Conservation (phyloP, 2,113 vertebrate genomes). For the Chloropsis cyanopogon region DNA sequence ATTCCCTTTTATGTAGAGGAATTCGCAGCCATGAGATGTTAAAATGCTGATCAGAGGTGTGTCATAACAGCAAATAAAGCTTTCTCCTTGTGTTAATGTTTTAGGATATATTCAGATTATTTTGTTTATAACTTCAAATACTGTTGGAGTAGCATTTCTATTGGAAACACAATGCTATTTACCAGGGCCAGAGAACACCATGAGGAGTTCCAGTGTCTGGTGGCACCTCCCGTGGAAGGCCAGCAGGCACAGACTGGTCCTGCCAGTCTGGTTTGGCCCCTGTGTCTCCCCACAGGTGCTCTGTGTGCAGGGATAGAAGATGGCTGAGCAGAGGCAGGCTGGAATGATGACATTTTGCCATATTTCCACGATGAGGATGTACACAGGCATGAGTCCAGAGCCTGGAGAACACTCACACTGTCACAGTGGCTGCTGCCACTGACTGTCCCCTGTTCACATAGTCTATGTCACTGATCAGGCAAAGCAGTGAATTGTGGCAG, state of each 20-base stretch:
- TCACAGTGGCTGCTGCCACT: not conserved
- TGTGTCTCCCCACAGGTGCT: not conserved
- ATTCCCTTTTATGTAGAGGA: not conserved
- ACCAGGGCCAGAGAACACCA: not conserved
- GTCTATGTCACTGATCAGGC: not conserved
- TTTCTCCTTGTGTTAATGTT: not conserved
- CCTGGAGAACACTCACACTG: not conserved
- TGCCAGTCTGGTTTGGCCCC: not conserved
- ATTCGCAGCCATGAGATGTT: not conserved
- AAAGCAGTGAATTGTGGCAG: not conserved
- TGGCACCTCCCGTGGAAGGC: not conserved
- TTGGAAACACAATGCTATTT: not conserved
- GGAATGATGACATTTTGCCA: not conserved
- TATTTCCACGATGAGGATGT: not conserved
- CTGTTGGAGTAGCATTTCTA: not conserved
- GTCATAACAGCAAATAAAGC: not conserved
- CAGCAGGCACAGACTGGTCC: rapidly evolving
- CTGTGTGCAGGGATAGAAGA: not conserved
- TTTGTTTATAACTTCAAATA: not conserved
- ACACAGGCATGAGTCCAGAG: not conserved
- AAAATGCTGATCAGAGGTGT: not conserved
- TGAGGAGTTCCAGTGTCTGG: too few species aligned
- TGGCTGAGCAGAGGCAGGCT: not conserved
- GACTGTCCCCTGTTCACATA: not conserved
- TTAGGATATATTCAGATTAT: not conserved